phyloP scores from a whole-genome alignment of 2,113 vertebrate species.

The Callipepla californica region DNA sequence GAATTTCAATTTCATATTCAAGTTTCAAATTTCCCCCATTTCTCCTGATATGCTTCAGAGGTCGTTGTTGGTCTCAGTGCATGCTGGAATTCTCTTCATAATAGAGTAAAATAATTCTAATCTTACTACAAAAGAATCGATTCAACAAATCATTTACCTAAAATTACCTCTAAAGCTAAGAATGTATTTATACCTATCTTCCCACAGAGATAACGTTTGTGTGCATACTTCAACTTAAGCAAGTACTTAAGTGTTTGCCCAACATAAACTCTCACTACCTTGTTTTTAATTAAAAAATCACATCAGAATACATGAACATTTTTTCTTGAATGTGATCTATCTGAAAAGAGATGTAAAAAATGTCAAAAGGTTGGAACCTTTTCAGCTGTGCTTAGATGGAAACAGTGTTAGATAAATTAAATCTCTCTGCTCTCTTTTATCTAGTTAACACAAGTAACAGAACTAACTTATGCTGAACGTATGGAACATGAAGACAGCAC shows the following conservation, averaged over 20 bases:
- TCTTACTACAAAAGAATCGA: background rate
- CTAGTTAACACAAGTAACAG: constrained; percentile 79
- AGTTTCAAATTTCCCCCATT: background rate
- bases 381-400: background rate
- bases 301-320: background rate
- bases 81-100: background rate
- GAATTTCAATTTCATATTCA: background rate
- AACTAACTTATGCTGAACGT: constrained; percentile 72
- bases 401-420: constrained; percentile 8
- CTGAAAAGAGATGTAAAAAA: background rate
- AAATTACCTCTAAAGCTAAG: background rate
- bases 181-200: background rate
- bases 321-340: background rate
- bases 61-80: background rate
- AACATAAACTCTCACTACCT: background rate
- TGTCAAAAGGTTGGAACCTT: background rate
- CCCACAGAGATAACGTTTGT: background rate
- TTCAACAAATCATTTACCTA: background rate
- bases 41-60: background rate
- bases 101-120: background rate
- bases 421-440: background rate
- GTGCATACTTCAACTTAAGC: background rate
- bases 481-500: constrained; percentile 67
- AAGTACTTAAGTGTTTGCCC: background rate
- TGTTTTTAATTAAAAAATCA: background rate